These are phyloP conservation scores for Egretta garzetta DNA, from an alignment of 2,113 vertebrate species.

Conservation along the genomic window DNA sequence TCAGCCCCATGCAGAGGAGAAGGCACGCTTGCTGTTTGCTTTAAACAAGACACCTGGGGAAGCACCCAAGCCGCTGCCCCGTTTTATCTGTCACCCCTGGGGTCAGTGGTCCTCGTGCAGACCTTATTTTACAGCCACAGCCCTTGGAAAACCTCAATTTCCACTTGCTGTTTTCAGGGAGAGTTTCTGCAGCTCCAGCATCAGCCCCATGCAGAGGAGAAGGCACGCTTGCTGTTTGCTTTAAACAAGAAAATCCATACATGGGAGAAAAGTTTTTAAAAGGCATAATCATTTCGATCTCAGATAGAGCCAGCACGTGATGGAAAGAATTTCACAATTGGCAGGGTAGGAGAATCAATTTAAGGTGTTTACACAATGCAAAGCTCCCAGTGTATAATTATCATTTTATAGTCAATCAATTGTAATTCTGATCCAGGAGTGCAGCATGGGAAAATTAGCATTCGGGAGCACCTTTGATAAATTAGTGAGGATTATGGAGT, in stretches of 20 bases:
- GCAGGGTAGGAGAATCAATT: slow-evolving; percentile 53
- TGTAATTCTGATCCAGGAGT: slow-evolving; percentile 26
- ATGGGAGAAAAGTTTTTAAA: slow-evolving; percentile 42
- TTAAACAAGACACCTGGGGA: neutral
- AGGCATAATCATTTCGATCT: neutral
- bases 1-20: neutral
- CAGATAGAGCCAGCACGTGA: neutral
- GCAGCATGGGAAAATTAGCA: neutral
- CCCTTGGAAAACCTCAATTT: neutral
- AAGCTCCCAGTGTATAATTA: slow-evolving; percentile 55
- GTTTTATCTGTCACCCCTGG: neutral
- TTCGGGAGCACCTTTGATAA: slow-evolving; percentile 45
- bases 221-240: neutral
- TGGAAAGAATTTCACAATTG: slow-evolving; percentile 31
- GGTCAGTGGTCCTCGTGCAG: neutral
- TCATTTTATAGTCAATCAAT: slow-evolving; percentile 61
- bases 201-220: neutral
- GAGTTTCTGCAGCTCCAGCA: neutral
- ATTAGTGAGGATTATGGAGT: slow-evolving; percentile 38
- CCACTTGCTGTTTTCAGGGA: neutral
- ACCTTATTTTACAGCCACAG: neutral
- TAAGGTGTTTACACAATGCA: slow-evolving; percentile 51
- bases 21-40: neutral
- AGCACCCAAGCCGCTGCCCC: neutral
- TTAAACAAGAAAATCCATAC: slow-evolving; percentile 41